Percentiles rank a stretch among this genome's conserved stretches.
Conservation (phyloP, 2,113 vertebrate species). For the Gymnogyps californianus region DNA sequence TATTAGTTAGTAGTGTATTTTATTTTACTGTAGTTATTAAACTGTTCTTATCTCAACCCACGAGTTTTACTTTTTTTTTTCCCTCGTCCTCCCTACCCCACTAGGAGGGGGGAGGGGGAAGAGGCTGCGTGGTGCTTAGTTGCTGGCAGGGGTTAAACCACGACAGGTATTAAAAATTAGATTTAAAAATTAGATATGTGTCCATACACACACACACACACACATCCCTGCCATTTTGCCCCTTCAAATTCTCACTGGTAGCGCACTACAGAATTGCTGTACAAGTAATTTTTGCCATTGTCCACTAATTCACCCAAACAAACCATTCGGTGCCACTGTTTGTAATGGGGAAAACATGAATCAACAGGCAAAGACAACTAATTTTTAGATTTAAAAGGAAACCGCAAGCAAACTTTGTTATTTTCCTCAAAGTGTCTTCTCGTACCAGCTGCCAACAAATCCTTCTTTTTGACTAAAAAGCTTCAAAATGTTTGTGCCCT, state of each 20-base stretch:
- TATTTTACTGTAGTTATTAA: too few species aligned
- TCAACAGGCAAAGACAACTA: not conserved
- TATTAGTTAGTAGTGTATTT: too few species aligned
- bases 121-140: too few species aligned
- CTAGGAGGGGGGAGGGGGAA: too few species aligned
- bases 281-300: not conserved
- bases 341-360: slow-evolving; percentile 55
- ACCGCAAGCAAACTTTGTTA: slow-evolving; percentile 24
- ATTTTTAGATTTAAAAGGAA: slow-evolving; percentile 52
- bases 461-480: slow-evolving; percentile 42
- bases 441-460: slow-evolving; percentile 38
- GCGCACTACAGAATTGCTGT: not conserved
- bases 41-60: too few species aligned
- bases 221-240: not conserved
- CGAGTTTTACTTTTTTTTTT: too few species aligned
- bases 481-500: slow-evolving; percentile 58
- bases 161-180: too few species aligned
- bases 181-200: not conserved
- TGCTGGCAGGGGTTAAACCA: too few species aligned
- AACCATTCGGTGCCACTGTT: slow-evolving; percentile 17
- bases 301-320: not conserved
- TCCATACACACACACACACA: not conserved
- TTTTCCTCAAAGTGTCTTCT: slow-evolving; percentile 30
- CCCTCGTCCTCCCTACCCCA: too few species aligned
- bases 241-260: not conserved